phyloP scores from a whole-genome alignment of 2,113 vertebrate species.

The Osmerus mordax region DNA sequence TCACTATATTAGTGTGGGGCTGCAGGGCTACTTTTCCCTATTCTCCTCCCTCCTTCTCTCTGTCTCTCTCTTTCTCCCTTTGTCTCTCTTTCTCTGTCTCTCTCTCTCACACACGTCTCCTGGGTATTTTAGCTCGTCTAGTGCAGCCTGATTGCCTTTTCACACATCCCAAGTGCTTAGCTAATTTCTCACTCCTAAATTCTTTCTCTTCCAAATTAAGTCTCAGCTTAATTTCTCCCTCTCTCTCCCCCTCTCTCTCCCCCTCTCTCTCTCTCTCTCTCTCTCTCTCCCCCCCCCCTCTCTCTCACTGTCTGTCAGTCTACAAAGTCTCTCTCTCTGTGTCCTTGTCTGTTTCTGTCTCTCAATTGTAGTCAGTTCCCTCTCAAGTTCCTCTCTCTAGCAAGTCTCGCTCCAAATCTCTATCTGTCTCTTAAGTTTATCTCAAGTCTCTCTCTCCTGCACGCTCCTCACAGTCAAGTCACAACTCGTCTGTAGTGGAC shows the following conservation, averaged over 20 bases:
- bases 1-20: slow-evolving; percentile 21
- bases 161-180: too few species aligned
- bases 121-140: not conserved
- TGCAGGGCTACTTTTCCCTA: not conserved
- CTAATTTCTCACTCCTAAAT: too few species aligned
- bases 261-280: too few species aligned
- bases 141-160: too few species aligned
- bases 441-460: not conserved
- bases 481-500: too few species aligned
- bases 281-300: too few species aligned
- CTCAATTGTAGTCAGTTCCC: too few species aligned
- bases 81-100: not conserved
- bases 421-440: not conserved
- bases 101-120: not conserved
- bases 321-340: not conserved
- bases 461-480: not conserved
- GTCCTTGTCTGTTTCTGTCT: too few species aligned
- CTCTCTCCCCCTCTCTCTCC: too few species aligned
- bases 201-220: too few species aligned
- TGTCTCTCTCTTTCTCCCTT: not conserved
- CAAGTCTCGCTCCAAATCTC: not conserved
- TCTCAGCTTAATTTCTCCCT: too few species aligned
- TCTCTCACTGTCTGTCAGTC: not conserved
- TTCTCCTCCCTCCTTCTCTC: not conserved
- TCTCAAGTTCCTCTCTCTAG: not conserved